Conservation (phyloP, 64 coral and sea anemone genomes). For the Astreopora myriophthalma region DNA sequence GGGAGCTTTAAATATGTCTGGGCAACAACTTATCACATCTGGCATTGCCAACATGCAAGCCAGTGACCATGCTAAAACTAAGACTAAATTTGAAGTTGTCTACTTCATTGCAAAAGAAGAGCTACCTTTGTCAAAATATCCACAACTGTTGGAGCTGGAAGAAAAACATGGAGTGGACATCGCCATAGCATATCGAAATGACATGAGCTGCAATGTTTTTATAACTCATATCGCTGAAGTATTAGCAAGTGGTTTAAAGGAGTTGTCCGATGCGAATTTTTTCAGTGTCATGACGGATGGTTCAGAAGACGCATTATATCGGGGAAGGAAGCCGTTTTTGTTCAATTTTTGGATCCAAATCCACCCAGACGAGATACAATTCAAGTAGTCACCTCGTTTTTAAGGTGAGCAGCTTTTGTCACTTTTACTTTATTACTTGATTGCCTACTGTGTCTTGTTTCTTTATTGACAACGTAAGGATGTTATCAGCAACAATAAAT, state of each 20-base stretch:
- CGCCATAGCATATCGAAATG: constrained; percentile 64
- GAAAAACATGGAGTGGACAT: constrained; percentile 80
- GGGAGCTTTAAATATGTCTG: constrained; percentile 44
- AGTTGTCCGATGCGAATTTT: constrained; percentile 70
- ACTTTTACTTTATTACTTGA: neutral
- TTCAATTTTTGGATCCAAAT: constrained; percentile 71
- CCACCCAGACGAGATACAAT: constrained; percentile 56
- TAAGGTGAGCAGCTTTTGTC: neutral
- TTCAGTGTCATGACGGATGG: constrained; percentile 78
- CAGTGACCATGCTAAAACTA: constrained; percentile 58
- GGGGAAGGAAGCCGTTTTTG: constrained; percentile 79
- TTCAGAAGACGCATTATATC: constrained; percentile 69
- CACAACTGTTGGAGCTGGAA: constrained; percentile 65
- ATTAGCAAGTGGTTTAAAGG: constrained; percentile 47
- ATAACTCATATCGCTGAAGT: constrained; percentile 69
- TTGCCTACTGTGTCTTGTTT: no score
- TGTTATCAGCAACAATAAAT: neutral
- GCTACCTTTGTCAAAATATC: constrained; percentile 69
- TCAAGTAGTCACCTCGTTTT: constrained; percentile 68
- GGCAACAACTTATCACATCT: constrained; percentile 60
- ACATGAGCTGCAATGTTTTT: constrained; percentile 64
- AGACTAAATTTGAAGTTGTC: constrained; percentile 81
- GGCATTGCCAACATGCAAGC: constrained; percentile 65
- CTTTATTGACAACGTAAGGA: neutral
- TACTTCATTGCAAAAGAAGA: constrained; percentile 87